A percentile compares a stretch with the other conserved stretches of the same genome.
These are phyloP conservation scores for Peucedramus taeniatus DNA, from an alignment of 2,113 vertebrate species.

Conservation along the genomic window DNA sequence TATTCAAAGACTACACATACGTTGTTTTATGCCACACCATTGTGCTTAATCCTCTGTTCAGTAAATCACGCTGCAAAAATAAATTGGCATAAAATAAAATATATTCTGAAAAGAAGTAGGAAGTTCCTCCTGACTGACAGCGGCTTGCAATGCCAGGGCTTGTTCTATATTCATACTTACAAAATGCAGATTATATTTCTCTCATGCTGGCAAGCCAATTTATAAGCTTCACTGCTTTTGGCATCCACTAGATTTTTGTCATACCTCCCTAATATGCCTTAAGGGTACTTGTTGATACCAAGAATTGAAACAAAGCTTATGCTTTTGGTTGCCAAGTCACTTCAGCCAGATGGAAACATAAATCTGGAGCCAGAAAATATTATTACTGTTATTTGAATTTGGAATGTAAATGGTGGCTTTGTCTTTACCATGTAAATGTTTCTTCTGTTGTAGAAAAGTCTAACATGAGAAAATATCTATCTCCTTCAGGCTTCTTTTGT, in stretches of 20 bases:
- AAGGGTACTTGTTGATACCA: conserved; percentile 68
- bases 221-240: conserved; percentile 45
- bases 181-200: conserved; percentile 58
- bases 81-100: conserved; percentile 42
- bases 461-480: background rate
- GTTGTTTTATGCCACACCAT: background rate
- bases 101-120: conserved; percentile 32
- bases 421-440: conserved; percentile 16
- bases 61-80: background rate
- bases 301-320: conserved; percentile 69
- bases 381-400: conserved; percentile 46
- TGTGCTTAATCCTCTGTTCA: background rate
- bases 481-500: background rate
- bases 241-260: conserved; percentile 55
- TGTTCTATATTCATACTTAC: conserved; percentile 58
- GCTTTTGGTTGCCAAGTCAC: conserved; percentile 66
- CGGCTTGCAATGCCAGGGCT: conserved; percentile 36
- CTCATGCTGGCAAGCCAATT: conserved; percentile 54
- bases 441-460: background rate
- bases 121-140: conserved; percentile 60
- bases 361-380: conserved; percentile 61
- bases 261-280: conserved; percentile 70
- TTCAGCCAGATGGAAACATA: conserved; percentile 66
- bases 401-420: conserved; percentile 31
- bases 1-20: background rate